Evolutionary conservation across 2,888 invertebrate species (phyloP), one percentile per base, ranked within the genome.

Genomic region (Heliconius ethilla): DNA sequence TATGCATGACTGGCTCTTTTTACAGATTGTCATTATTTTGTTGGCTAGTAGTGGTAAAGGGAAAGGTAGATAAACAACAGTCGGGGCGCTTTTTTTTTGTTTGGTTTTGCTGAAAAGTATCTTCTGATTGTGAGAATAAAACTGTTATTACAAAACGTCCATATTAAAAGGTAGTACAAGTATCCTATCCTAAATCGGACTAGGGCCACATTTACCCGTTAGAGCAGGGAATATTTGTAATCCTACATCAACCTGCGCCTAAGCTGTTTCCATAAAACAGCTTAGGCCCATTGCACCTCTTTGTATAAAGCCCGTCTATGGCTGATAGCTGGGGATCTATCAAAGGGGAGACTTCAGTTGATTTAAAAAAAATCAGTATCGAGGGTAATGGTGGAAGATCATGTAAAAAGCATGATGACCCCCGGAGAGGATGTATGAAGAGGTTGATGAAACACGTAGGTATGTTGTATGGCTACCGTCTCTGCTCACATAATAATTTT

Each of bases 11-110:
- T 72, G 59, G 59, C 15, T 37, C n/a, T 72, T 59, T 59, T 33
- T 59, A 72, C 72, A 37, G 33, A 59, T 55, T 70, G 55, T 55
- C 33, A 70, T 70, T 37, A 70, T 70, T 70, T 55, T 55, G 70
- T 55, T 55, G 55, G 22, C 33, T 15, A 27, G 6, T 70, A 55
- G 18, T 70, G 10, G 11, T 27, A 25, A 13, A 63, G 13, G 11
- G 63, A 15, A 27, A 55, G 55, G 22, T 3, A 10, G 9, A 7
- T 55, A 3, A 55, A 25, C 25, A 62, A 5, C 11, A 62, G 25
- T 13, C 10, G n/a, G n/a, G 62, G 4, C 11, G 25, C 62, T 25
- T 62, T 22, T 11, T 67, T 37, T 33, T n/a, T 37, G 9, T 55
- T n/a, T 22, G 7, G 9, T 55, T 55, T 22, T 55, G 9, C 3